Conservation (phyloP, 2,113 vertebrate genomes). For the Hiodon alosoides region DNA sequence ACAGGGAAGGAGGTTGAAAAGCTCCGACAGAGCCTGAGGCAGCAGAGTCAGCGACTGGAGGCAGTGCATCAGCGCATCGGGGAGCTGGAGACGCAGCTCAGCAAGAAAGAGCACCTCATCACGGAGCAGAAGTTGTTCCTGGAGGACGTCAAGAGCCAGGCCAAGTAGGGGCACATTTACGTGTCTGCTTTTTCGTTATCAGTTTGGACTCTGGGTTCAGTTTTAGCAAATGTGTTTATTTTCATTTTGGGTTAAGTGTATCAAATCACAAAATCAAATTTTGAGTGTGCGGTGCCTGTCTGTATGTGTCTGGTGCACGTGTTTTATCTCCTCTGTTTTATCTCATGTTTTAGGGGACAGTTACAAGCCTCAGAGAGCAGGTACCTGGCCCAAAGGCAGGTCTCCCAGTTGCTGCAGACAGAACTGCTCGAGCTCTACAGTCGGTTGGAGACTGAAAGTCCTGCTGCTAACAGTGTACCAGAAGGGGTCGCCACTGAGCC, state of each 20-base stretch:
- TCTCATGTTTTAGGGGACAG: constrained; percentile 58
- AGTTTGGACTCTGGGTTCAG: neutral
- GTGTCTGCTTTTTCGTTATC: neutral
- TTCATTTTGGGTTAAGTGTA: too few species aligned
- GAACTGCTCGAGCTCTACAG: constrained; percentile 85
- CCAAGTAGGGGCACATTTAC: constrained; percentile 60
- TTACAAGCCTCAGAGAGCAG: constrained; percentile 77
- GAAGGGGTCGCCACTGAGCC: constrained; percentile 25
- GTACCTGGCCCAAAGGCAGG: constrained; percentile 73
- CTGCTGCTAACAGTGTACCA: constrained; percentile 55
- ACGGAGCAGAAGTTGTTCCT: constrained; percentile 87
- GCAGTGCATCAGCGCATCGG: constrained; percentile 75
- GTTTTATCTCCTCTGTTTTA: neutral
- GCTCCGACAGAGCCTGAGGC: constrained; percentile 65
- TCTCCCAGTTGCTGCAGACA: constrained; percentile 74
- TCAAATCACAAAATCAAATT: neutral
- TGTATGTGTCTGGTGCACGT: neutral
- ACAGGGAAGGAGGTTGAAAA: constrained; percentile 77
- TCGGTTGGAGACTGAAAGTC: constrained; percentile 66
- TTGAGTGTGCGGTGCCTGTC: neutral
- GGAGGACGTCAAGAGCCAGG: constrained; percentile 83
- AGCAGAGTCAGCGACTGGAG: constrained; percentile 83
- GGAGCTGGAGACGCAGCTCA: constrained; percentile 83
- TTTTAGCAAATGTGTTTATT: neutral
- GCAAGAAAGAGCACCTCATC: constrained; percentile 83